Conservation (phyloP, 2,888 invertebrate species). For the Calliopum simillimum region DNA sequence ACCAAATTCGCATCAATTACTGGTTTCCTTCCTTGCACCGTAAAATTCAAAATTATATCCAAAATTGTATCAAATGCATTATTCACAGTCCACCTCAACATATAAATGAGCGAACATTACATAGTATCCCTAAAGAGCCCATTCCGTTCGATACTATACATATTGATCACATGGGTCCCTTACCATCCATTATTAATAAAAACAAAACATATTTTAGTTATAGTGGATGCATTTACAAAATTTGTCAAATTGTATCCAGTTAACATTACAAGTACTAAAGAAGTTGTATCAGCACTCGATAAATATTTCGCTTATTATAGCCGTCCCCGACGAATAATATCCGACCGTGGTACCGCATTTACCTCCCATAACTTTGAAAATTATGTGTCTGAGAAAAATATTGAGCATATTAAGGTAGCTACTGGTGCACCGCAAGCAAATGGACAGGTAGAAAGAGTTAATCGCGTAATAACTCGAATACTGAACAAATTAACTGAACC, state of each 20-base stretch:
- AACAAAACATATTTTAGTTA: conserved; percentile 32
- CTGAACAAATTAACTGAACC: conserved; percentile 36
- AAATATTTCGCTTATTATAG: conserved; percentile 40
- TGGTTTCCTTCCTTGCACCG: conserved; percentile 33
- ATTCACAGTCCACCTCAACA: conserved; percentile 16
- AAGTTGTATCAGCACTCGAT: background rate
- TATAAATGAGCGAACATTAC: conserved; percentile 6
- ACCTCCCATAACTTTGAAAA: no score
- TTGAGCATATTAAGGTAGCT: no score
- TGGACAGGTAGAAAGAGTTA: conserved; percentile 9
- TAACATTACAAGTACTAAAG: conserved; percentile 28
- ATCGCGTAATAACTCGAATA: conserved; percentile 32
- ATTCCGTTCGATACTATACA: conserved; percentile 39
- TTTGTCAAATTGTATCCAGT: conserved; percentile 35
- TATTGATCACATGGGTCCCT: conserved; percentile 34
- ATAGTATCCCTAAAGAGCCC: conserved; percentile 27
- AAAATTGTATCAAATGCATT: conserved; percentile 33
- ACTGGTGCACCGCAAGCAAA: no score
- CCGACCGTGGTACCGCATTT: conserved; percentile 33
- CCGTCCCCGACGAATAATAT: conserved; percentile 29
- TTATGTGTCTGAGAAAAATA: no score
- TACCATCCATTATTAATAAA: conserved; percentile 33
- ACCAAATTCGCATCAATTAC: conserved; percentile 25
- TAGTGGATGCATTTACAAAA: conserved; percentile 37
- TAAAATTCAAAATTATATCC: conserved; percentile 30